Base-by-base conservation (phyloP, 2,113 vertebrate species). In the Archocentrus centrarchus region DNA sequence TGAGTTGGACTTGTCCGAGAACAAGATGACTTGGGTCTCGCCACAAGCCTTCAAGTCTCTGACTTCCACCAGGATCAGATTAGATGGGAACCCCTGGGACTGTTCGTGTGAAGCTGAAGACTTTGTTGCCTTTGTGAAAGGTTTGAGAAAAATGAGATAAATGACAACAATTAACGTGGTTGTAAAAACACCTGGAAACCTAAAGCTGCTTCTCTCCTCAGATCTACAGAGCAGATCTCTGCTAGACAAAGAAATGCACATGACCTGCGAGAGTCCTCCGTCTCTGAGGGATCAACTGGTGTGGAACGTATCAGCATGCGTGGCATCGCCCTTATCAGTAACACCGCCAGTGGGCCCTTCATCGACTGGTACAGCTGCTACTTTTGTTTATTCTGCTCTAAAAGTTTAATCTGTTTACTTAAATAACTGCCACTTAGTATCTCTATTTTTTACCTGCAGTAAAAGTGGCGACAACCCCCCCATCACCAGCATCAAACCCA, bases 61-160 rank as follows among this genome's bases (percentile, higher is more conserved):
- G 10, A 47, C 41, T 7, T 85, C 75, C 47, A 89, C 89, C 47
- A 85, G 57, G 77, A 60, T 95, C 59, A 41, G 50, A 39, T 88
- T 96, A 5, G 47, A 88, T 3, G 81, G 85, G 60, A 96, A 96
- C 82, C 96, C 93, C 1, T 97, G 96, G 96, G 75, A 91, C 81
- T 96, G 96, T 32, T 95, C 93, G 2, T 96, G 95, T 66, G 86
- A 75, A 7, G 89, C 92, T 5, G 58, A 86, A 1, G 91, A 94
- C 82, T 95, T 95, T 57, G 88, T 87, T 0, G 8, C 22, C 5
- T 93, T 91, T 64, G 47, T 97, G 0, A 93, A 81, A 94, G 96
- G 96, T 96, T 70, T 75, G 88, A 73, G 22, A 62, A 61, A 47
- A 7, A 20, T 15, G 3, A 18, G 22, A 62, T 59, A 47, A 7